phyloP scores from a whole-genome alignment of 2,113 vertebrate genomes.

The Gadus macrocephalus region DNA sequence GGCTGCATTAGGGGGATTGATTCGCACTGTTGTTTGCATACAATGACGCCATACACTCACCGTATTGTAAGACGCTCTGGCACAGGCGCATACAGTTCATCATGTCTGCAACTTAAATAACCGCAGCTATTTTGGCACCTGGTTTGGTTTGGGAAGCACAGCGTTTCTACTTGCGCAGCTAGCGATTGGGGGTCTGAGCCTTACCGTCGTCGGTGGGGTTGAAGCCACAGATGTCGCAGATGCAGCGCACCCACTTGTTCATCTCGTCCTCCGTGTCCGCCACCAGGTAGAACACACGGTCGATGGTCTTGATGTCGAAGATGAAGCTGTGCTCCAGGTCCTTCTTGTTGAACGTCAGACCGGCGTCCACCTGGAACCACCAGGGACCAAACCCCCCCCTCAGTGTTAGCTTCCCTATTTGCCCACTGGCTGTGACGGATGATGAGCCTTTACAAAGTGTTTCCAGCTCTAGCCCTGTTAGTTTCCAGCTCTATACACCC shows the following conservation, averaged over 20 bases:
- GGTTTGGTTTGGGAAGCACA: neutral
- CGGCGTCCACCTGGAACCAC: conserved; percentile 83
- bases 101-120: neutral
- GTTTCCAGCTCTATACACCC: no score
- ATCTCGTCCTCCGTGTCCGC: conserved; percentile 98
- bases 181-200: neutral
- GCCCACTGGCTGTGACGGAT: no score
- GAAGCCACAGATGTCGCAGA: conserved; percentile 99
- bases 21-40: no score
- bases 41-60: no score
- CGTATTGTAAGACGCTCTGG: no score
- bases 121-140: no score
- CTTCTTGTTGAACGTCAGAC: conserved; percentile 95
- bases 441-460: no score
- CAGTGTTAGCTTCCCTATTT: no score
- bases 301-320: conserved; percentile 98
- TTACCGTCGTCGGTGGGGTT: conserved; percentile 98
- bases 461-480: no score
- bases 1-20: neutral
- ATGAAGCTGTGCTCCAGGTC: conserved; percentile 99
- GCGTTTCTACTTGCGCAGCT: no score
- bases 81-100: neutral
- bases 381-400: no score
- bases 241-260: conserved; percentile 99
- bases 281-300: conserved; percentile 96